Conservation (phyloP, 2,888 invertebrate species). For the Thereva nobilitata region DNA sequence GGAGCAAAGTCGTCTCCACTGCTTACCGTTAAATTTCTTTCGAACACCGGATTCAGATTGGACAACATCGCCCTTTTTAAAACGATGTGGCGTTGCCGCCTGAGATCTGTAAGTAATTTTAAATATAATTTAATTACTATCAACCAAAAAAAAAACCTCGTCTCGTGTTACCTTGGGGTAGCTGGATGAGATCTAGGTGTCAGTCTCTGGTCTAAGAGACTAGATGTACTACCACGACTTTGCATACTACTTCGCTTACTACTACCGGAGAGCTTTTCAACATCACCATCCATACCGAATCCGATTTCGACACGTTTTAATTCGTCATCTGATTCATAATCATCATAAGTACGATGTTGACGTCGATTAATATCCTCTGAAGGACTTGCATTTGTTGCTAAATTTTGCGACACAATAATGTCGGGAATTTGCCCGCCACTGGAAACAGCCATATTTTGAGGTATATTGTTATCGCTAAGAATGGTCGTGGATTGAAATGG, state of each 20-base stretch:
- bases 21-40: slow-evolving; percentile 99
- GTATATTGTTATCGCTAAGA: slow-evolving; percentile 34
- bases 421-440: slow-evolving; percentile 48
- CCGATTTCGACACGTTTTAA: slow-evolving; percentile 83
- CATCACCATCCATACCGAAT: slow-evolving; percentile 72
- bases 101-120: slow-evolving; percentile 67
- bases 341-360: slow-evolving; percentile 66
- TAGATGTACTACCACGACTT: slow-evolving; percentile 89
- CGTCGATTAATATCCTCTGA: slow-evolving; percentile 61
- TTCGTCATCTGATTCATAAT: slow-evolving; percentile 89
- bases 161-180: slow-evolving; percentile 72
- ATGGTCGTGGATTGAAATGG: slow-evolving; percentile 61
- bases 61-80: slow-evolving; percentile 93
- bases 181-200: slow-evolving; percentile 90
- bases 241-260: slow-evolving; percentile 90
- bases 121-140: slow-evolving; percentile 13
- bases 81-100: slow-evolving; percentile 92
- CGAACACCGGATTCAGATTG: slow-evolving; percentile 75
- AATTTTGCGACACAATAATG: slow-evolving; percentile 52
- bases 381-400: slow-evolving; percentile 44
- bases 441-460: slow-evolving; percentile 35
- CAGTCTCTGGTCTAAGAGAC: slow-evolving; percentile 79
- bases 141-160: not conserved
- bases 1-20: slow-evolving; percentile 97
- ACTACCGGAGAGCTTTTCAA: slow-evolving; percentile 74